These are phyloP conservation scores for Caenorhabditis sulstoni DNA, from an alignment of 2,888 invertebrate genomes.

Conservation along the genomic window DNA sequence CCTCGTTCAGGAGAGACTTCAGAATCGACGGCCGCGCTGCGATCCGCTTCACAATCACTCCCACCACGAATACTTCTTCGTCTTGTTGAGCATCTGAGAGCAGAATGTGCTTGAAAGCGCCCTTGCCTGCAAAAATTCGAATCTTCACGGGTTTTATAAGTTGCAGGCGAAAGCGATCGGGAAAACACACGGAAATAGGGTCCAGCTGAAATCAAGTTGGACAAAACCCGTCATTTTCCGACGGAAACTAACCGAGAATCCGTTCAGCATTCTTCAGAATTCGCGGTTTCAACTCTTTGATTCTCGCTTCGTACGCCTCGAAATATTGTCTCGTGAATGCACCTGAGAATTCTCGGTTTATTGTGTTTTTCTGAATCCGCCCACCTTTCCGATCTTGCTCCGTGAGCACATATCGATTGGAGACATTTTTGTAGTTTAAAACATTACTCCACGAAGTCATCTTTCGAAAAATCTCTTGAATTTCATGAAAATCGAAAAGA, in stretches of 20 bases:
- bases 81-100: constrained; percentile 50
- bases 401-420: constrained; percentile 39
- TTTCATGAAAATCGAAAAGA: constrained; percentile 3
- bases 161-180: too few species aligned
- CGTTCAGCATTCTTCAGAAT: constrained; percentile 56
- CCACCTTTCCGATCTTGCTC: constrained; percentile 51
- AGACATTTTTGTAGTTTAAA: constrained; percentile 50
- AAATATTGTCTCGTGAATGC: constrained; percentile 64
- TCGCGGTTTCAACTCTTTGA: constrained; percentile 51
- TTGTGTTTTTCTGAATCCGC: not conserved
- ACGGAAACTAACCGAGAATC: constrained; percentile 38
- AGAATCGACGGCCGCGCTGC: constrained; percentile 64
- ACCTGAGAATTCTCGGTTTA: constrained; percentile 18
- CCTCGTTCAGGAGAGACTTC: constrained; percentile 55
- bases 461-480: not conserved
- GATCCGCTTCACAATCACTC: constrained; percentile 66
- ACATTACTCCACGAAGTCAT: constrained; percentile 22
- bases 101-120: constrained; percentile 24
- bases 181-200: too few species aligned
- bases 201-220: too few species aligned
- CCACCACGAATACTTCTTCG: constrained; percentile 64
- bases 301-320: constrained; percentile 59
- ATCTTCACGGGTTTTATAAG: too few species aligned
- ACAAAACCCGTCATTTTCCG: not conserved
- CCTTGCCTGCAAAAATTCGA: constrained; percentile 52